Evolutionary conservation across 2,797 vertebrate species (phyloP), one percentile per base, ranked within the genome.

Genomic region (Enteromius thamalakanensis): DNA sequence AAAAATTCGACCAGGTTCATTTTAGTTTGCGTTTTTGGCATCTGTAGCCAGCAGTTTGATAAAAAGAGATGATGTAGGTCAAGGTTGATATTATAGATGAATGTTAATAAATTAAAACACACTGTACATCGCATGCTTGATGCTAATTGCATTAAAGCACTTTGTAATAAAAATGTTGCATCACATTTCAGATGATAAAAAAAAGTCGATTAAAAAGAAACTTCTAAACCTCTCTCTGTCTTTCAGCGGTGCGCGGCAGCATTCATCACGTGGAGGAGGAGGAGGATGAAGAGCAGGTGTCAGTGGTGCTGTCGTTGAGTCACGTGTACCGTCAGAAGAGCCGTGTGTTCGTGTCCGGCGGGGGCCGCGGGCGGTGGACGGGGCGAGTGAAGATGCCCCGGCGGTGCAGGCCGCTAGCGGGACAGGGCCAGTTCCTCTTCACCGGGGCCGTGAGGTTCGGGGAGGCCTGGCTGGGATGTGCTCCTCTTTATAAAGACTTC

Each of bases 311-410:
- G 2, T 89, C 87, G 0, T 92, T 97, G 85, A 95, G 85, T 88
- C 96, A 92, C n/a, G 92, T 99, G 55, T 96, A 96, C 90, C 95
- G 92, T 47, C 97, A 99, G 94, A 99, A 98, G 92, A 96, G 89
- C 79, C 87, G 91, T 21, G 90, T 97, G 85, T 98, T 99, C 19
- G 74, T 65, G 1, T 58, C 58, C 0, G 74, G 15, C 9, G 53
- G 53, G 14, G 94, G 95, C 14, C 91, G 86, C 82, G 96, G 96
- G 21, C 83, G 67, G 37, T 94, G 93, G 94, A 85, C 76, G 0
- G 94, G 93, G 60, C 94, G 76, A 0, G 91, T 98, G 87, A 92
- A 90, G 80, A 93, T 96, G 1, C 93, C 94, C 2, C 85, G 91
- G 6, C 91, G 88, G 60, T 99, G 98, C 17, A 90, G 91, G 0